Conservation (phyloP, 1,140 invertebrate species). For the Hermetia illucens region DNA sequence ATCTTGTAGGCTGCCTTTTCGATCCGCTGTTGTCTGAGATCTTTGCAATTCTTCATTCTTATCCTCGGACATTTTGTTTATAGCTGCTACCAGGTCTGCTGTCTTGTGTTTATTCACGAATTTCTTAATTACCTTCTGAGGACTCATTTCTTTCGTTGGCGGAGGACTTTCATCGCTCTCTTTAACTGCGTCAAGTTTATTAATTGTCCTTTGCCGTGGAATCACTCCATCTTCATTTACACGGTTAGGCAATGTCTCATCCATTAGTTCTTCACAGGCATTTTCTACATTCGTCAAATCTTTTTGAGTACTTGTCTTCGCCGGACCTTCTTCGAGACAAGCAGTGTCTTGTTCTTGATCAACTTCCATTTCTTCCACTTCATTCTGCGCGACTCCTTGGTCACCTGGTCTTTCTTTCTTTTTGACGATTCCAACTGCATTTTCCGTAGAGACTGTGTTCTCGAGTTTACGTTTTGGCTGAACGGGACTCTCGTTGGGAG, state of each 20-base stretch:
- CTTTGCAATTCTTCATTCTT: not conserved
- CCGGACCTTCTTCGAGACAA: slow-evolving; percentile 14
- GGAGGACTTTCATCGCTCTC: slow-evolving; percentile 15
- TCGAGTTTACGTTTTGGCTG: slow-evolving; percentile 50
- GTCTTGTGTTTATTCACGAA: slow-evolving; percentile 27
- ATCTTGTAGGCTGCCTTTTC: slow-evolving; percentile 29
- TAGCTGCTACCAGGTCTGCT: slow-evolving; percentile 26
- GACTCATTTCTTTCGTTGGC: slow-evolving; percentile 22
- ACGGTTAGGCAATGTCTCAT: slow-evolving; percentile 11
- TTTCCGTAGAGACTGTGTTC: slow-evolving; percentile 49
- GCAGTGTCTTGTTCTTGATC: slow-evolving; percentile 12
- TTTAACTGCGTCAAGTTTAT: slow-evolving; percentile 18
- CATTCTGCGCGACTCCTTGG: slow-evolving; percentile 18
- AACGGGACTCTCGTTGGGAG: slow-evolving; percentile 22
- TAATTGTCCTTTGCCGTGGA: slow-evolving; percentile 13
- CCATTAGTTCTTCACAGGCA: slow-evolving; percentile 22
- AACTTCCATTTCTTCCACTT: slow-evolving; percentile 18
- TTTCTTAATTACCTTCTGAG: slow-evolving; percentile 28
- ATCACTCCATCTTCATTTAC: slow-evolving; percentile 8
- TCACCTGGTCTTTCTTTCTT: slow-evolving; percentile 36
- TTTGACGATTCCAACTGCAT: slow-evolving; percentile 35
- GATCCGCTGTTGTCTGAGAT: slow-evolving; percentile 6
- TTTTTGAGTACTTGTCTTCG: slow-evolving; percentile 20
- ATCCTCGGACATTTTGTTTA: slow-evolving; percentile 16
- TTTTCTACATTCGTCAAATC: slow-evolving; percentile 28